Percentiles rank a stretch among this genome's conserved stretches.
Conservation (phyloP, 2,888 invertebrate species). For the Trichogramma dendrolimi region DNA sequence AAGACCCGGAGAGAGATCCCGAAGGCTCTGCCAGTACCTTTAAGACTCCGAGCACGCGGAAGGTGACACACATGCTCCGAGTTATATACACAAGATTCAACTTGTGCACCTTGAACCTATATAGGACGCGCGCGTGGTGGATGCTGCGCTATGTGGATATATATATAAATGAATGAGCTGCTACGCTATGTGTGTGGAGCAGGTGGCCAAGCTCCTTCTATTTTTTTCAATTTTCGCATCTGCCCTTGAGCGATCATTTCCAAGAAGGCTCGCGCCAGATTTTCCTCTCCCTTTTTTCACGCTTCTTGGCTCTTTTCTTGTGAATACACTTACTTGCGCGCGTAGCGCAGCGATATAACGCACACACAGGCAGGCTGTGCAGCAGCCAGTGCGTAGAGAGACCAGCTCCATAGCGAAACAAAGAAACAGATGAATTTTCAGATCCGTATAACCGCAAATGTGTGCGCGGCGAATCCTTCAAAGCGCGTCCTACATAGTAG, state of each 20-base stretch:
- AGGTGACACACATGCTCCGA: no score
- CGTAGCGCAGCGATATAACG: not conserved
- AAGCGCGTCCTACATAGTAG: not conserved
- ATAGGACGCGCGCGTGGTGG: no score
- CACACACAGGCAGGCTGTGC: not conserved
- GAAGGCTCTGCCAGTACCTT: no score
- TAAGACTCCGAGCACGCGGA: no score
- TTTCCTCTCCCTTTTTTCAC: constrained; percentile 21
- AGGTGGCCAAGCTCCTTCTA: not conserved
- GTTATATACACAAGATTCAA: no score
- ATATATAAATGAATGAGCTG: no score
- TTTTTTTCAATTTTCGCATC: constrained; percentile 47
- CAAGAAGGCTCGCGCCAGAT: constrained; percentile 37
- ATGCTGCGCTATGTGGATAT: no score
- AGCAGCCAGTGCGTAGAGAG: no score
- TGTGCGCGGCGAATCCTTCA: constrained; percentile 17
- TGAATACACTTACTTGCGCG: not conserved
- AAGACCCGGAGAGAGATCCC: no score
- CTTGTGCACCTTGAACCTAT: no score
- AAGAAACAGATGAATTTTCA: not conserved
- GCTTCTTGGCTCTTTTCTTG: constrained; percentile 31
- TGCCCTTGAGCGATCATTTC: constrained; percentile 47
- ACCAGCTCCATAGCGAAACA: no score
- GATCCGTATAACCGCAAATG: constrained; percentile 17
- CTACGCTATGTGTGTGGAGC: no score